Percentiles rank a stretch among this genome's conserved stretches.
Conservation (phyloP, 2,888 invertebrate genomes). For the Luperina testacea region DNA sequence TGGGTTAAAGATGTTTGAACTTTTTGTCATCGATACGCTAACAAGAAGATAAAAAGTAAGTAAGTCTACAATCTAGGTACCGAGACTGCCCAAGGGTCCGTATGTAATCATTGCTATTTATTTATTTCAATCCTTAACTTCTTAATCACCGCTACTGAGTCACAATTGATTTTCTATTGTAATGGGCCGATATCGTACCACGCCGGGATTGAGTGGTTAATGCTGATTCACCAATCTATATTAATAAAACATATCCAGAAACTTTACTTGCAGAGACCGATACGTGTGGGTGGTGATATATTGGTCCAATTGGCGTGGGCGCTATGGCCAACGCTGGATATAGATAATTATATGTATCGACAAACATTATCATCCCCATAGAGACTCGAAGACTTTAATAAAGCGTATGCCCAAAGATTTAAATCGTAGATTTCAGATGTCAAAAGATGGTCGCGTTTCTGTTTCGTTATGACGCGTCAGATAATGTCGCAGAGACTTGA, state of each 20-base stretch:
- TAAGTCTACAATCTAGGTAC: not conserved
- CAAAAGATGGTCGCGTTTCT: no score
- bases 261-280: not conserved
- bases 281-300: slow-evolving; percentile 9
- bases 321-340: not conserved
- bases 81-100: not conserved
- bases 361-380: not conserved
- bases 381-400: not conserved
- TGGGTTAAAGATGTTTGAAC: no score
- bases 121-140: no score
- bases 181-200: no score
- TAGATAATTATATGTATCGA: not conserved
- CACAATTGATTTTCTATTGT: no score
- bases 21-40: no score
- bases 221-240: not conserved
- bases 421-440: not conserved
- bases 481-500: no score
- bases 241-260: slow-evolving; percentile 4
- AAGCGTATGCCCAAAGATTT: not conserved
- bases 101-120: not conserved
- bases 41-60: no score
- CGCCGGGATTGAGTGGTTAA: no score
- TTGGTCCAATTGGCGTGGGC: not conserved
- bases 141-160: no score
- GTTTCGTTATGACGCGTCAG: no score